phyloP scores from a whole-genome alignment of 2,888 invertebrate genomes.

The Cryptocheilus praepositus region DNA sequence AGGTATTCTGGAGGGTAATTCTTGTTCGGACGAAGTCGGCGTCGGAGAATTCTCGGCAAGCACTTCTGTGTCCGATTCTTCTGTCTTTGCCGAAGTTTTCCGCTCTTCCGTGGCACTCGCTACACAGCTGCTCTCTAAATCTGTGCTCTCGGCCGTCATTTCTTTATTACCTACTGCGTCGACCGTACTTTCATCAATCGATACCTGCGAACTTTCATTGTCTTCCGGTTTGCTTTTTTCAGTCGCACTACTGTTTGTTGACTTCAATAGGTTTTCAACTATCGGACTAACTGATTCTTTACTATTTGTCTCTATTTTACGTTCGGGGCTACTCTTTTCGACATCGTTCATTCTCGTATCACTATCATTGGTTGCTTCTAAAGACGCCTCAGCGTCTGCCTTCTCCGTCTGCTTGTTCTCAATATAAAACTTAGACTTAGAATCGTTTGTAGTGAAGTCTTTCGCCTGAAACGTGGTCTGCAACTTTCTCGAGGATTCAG shows the following conservation, averaged over 20 bases:
- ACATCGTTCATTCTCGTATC: no score
- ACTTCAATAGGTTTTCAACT: constrained; percentile 35
- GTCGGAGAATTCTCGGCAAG: background rate
- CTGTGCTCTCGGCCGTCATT: constrained; percentile 12
- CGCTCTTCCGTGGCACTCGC: constrained; percentile 8
- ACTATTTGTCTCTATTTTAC: constrained; percentile 25
- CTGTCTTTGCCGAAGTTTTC: constrained; percentile 9
- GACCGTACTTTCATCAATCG: constrained; percentile 11
- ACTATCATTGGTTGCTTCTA: constrained; percentile 17
- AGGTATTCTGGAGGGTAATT: constrained; percentile 19
- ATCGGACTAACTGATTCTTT: constrained; percentile 31
- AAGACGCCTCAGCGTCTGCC: constrained; percentile 15
- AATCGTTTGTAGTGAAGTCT: constrained; percentile 61
- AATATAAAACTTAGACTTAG: constrained; percentile 46
- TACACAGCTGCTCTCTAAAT: constrained; percentile 14
- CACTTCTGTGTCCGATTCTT: constrained; percentile 2
- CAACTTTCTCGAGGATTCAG: constrained; percentile 58
- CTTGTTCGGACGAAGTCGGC: constrained; percentile 13
- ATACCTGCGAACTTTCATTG: constrained; percentile 12
- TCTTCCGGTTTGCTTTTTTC: constrained; percentile 19
- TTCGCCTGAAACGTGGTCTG: constrained; percentile 71
- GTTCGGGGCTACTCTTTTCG: background rate
- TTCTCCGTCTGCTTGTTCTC: constrained; percentile 44
- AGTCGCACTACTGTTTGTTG: constrained; percentile 33
- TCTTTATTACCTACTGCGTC: constrained; percentile 9